Base-by-base conservation (phyloP, 2,113 vertebrate species). In the Promerops cafer region DNA sequence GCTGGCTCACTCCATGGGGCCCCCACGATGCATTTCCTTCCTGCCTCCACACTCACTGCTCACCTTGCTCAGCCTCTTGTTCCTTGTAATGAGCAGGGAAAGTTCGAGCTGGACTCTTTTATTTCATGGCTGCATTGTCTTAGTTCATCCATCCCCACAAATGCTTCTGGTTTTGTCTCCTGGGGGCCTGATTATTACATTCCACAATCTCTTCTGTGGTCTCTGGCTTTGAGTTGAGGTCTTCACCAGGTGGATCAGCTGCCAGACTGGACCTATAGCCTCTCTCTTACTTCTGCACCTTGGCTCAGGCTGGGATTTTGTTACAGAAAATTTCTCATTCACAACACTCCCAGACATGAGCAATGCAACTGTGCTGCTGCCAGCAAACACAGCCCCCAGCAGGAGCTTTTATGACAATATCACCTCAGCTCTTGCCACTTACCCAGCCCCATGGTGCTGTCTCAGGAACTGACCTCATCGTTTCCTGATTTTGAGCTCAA, bases 401-500 rank as follows among this genome's bases (percentile, higher is more conserved):
- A 17, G 76, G 71, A 93, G 83, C 24, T 92, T 83, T 88, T 70
- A 63, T 70, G 83, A 86, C 70, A 72, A 52, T n/a, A 83, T 74
- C 93, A 86, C 59, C 79, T 86, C 47, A 7, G 64, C 63, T 90
- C 20, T 20, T 88, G 93, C 85, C 33, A 24, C 53, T 94, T 70
- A 64, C n/a, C 85, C 87, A 92, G 60, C 71, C 64, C 54, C 0
- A 1, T 74, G 68, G 47, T 15, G 47, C 35, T 8, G 7, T 63
- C 88, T 93, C 87, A 95, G 95, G 94, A 94, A 92, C 79, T 97
- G 95, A 97, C 85, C 93, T 97, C 92, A 94, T 30, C 1, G 0
- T 69, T 86, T 83, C 82, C 87, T 88, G 69, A 83, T 88, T 83
- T 63, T 40, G 66, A 88, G 71, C 65, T 94, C 19, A 31, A 24